phyloP scores from a whole-genome alignment of 1,140 invertebrate genomes.

The Harlomillsia oculata region DNA sequence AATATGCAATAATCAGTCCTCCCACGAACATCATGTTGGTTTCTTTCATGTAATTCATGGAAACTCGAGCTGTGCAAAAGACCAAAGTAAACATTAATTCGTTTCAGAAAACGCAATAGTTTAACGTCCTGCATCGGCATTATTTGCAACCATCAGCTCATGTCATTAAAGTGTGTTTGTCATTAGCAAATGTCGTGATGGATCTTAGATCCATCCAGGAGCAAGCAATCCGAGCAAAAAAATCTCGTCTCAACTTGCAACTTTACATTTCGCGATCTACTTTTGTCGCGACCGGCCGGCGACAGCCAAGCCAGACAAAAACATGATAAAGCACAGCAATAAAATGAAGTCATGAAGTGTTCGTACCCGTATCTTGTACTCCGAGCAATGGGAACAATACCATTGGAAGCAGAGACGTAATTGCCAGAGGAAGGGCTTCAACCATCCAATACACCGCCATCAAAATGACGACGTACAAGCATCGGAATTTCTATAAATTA shows the following conservation, averaged over 20 bases:
- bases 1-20: slow-evolving; percentile 44
- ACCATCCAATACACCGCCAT: slow-evolving; percentile 80
- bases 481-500: slow-evolving; percentile 44
- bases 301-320: background rate
- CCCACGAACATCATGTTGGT: slow-evolving; percentile 50
- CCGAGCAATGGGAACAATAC: slow-evolving; percentile 69
- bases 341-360: no score
- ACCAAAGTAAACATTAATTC: background rate
- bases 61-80: slow-evolving; percentile 41
- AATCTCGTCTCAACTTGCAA: no score
- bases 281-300: background rate
- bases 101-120: background rate
- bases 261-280: no score
- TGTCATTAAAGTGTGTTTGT: no score
- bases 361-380: slow-evolving; percentile 50
- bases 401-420: slow-evolving; percentile 75
- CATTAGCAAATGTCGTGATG: no score
- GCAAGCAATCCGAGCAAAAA: no score
- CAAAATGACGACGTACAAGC: slow-evolving; percentile 64
- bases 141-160: no score
- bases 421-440: slow-evolving; percentile 65
- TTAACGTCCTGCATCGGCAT: background rate
- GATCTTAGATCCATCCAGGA: no score
- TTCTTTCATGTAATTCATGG: slow-evolving; percentile 37
- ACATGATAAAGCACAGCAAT: background rate